Percentiles rank a stretch among this genome's conserved stretches.
phyloP scores from a whole-genome alignment of 1,140 invertebrate genomes.

The Penaeus indicus region DNA sequence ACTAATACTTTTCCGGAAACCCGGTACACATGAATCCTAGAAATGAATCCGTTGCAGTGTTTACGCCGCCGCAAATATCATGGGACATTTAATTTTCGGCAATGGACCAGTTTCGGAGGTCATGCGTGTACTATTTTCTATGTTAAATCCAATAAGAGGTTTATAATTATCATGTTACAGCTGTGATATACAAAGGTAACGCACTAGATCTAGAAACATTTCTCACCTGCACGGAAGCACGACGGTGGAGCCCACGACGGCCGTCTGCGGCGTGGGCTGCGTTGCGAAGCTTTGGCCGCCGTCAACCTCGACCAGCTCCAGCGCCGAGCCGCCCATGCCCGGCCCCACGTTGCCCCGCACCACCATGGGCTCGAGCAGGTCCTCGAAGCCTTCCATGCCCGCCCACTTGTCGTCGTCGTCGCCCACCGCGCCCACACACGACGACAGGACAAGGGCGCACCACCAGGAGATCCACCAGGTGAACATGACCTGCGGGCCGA shows the following conservation, averaged over 20 bases:
- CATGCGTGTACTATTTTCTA: too few relatives aligned
- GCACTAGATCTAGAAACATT: background rate
- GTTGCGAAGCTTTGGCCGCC: constrained; percentile 51
- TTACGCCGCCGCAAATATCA: too few relatives aligned
- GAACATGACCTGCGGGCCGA: constrained; percentile 41
- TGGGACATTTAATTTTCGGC: too few relatives aligned
- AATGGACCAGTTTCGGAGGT: too few relatives aligned
- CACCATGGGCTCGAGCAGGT: background rate
- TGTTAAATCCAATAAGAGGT: too few relatives aligned
- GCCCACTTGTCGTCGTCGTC: background rate
- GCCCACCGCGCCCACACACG: background rate
- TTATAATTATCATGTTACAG: background rate
- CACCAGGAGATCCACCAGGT: constrained; percentile 57
- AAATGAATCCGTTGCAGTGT: too few relatives aligned
- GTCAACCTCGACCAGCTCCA: constrained; percentile 40
- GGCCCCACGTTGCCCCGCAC: constrained; percentile 34
- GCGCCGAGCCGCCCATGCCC: constrained; percentile 43
- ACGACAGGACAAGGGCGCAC: constrained; percentile 23
- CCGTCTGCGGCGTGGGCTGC: constrained; percentile 53
- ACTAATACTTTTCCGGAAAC: too few relatives aligned
- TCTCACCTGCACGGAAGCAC: constrained; percentile 56
- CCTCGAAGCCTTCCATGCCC: constrained; percentile 13
- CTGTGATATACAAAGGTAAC: background rate
- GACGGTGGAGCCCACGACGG: constrained; percentile 48
- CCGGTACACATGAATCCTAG: too few relatives aligned